Conservation (phyloP, 2,888 invertebrate species). For the Formica aserva region DNA sequence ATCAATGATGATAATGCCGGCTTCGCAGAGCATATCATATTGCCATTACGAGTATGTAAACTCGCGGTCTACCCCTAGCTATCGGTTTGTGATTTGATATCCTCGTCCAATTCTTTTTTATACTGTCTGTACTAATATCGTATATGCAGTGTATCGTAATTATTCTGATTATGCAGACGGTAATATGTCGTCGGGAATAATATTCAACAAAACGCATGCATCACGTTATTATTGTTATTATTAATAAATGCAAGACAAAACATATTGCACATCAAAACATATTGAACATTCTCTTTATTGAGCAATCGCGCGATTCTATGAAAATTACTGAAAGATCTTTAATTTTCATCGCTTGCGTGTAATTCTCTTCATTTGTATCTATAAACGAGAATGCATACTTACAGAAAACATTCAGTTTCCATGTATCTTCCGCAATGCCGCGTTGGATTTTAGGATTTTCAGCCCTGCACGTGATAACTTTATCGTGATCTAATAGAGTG, state of each 20-base stretch:
- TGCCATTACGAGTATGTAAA: conserved; percentile 34
- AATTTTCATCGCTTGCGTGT: neutral
- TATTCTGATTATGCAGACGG: conserved; percentile 25
- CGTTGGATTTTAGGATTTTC: conserved; percentile 91
- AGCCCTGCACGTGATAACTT: conserved; percentile 92
- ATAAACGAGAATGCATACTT: conserved; percentile 85
- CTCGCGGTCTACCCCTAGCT: conserved; percentile 29
- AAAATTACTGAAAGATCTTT: neutral
- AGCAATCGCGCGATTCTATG: neutral
- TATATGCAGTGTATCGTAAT: conserved; percentile 5
- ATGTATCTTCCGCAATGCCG: conserved; percentile 91
- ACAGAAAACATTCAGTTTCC: conserved; percentile 95
- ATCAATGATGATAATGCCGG: conserved; percentile 41
- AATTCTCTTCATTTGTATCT: neutral
- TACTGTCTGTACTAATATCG: neutral
- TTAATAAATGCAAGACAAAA: neutral
- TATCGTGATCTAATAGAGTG: conserved; percentile 92
- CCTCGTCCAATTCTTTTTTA: conserved; percentile 11
- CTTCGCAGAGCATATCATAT: conserved; percentile 32
- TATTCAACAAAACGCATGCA: neutral
- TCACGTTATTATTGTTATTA: conserved; percentile 4
- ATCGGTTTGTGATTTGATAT: conserved; percentile 42
- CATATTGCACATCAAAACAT: no score
- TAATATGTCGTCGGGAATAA: conserved; percentile 28
- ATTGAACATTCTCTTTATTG: neutral